These are phyloP conservation scores for Sceliomorpha sp. DNA, from an alignment of 2,888 invertebrate genomes.

Conservation along the genomic window DNA sequence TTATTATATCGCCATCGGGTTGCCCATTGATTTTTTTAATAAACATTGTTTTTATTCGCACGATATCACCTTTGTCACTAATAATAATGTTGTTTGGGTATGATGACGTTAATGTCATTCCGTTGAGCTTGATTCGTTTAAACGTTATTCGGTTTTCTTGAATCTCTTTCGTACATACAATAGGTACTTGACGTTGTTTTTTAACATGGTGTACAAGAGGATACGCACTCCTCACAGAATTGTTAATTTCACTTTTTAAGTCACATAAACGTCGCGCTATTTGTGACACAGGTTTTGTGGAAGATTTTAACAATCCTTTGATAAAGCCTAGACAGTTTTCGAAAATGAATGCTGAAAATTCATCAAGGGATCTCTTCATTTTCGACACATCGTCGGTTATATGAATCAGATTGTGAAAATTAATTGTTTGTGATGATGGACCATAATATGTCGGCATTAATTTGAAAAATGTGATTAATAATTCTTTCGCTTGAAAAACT, in stretches of 20 bases:
- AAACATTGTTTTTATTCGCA: slow-evolving; percentile 19
- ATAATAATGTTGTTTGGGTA: slow-evolving; percentile 24
- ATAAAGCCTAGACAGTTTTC: slow-evolving; percentile 27
- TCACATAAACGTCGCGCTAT: slow-evolving; percentile 13
- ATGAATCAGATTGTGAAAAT: slow-evolving; percentile 46
- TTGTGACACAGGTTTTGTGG: slow-evolving; percentile 20
- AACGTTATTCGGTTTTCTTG: slow-evolving; percentile 9
- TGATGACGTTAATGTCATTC: slow-evolving; percentile 15
- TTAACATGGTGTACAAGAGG: slow-evolving; percentile 5
- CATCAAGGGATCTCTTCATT: slow-evolving; percentile 24
- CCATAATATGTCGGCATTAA: slow-evolving; percentile 29
- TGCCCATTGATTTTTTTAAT: slow-evolving; percentile 6
- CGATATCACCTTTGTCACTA: slow-evolving; percentile 18
- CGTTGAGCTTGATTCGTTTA: slow-evolving; percentile 9
- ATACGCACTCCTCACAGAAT: slow-evolving; percentile 6
- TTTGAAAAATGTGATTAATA: slow-evolving; percentile 23
- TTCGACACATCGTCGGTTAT: slow-evolving; percentile 36
- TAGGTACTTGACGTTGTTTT: background rate
- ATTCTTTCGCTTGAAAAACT: slow-evolving; percentile 13
- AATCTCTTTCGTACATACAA: slow-evolving; percentile 9
- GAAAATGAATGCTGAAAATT: slow-evolving; percentile 30
- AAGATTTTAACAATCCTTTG: slow-evolving; percentile 23
- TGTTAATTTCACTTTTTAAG: slow-evolving; percentile 12
- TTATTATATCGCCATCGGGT: slow-evolving; percentile 5
- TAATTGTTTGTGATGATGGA: slow-evolving; percentile 17